Evolutionary conservation across 2,797 vertebrate genomes (phyloP).

Genomic region (Hipposideros larvatus): DNA sequence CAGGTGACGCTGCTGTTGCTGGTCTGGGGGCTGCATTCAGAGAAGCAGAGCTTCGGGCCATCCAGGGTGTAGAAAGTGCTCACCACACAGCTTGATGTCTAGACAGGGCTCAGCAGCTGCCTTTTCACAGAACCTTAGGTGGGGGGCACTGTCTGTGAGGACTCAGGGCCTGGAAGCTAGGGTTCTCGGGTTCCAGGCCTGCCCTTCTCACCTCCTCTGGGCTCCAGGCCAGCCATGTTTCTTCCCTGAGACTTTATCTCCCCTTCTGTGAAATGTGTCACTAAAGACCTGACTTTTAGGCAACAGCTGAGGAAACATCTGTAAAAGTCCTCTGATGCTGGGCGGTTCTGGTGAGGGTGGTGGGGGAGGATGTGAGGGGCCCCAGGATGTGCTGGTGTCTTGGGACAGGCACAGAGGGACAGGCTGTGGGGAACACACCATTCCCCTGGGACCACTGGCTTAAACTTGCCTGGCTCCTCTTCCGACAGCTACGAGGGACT

Average conservation of each 20-base stretch:
- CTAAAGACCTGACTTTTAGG: neutral
- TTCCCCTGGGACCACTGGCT: neutral
- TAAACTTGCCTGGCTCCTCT: neutral
- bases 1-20: neutral
- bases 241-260: neutral
- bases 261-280: neutral
- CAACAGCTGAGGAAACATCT: neutral
- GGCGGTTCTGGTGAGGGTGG: neutral
- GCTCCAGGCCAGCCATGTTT: neutral
- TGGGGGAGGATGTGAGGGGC: neutral
- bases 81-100: neutral
- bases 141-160: neutral
- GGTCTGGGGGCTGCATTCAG: neutral
- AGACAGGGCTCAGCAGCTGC: neutral
- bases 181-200: neutral
- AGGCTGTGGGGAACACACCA: fast-evolving
- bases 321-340: neutral
- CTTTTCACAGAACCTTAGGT: neutral
- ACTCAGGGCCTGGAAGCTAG: neutral
- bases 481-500: neutral
- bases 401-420: neutral
- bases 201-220: neutral
- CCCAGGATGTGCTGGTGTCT: neutral
- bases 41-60: neutral
- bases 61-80: fast-evolving